A percentile compares a stretch with the other conserved stretches of the same genome.
These are phyloP conservation scores for Hypanus sabinus DNA, from an alignment of 2,113 vertebrate genomes.

Conservation along the genomic window DNA sequence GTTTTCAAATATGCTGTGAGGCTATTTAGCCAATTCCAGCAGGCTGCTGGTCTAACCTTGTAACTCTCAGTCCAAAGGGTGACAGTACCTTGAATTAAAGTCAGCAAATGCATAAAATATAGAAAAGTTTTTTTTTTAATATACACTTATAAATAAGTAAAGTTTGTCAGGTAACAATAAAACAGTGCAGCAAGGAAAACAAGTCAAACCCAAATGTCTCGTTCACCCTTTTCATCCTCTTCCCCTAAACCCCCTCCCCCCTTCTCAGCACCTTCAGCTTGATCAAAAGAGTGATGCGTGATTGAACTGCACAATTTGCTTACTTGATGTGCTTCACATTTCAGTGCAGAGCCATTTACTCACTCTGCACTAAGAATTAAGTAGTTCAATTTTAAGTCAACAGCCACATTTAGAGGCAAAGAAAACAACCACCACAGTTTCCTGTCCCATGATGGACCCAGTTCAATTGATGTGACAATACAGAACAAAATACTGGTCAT, in stretches of 20 bases:
- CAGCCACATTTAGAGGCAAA: not conserved
- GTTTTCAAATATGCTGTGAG: no score
- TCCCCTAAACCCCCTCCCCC: not conserved
- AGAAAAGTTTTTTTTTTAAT: not conserved
- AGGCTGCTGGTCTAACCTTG: no score
- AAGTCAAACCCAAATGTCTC: not conserved
- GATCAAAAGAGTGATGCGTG: not conserved
- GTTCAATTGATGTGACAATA: not conserved
- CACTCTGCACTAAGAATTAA: not conserved
- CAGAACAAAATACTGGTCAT: not conserved
- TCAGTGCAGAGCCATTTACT: not conserved
- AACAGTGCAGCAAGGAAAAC: not conserved
- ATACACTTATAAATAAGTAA: not conserved
- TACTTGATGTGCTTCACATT: not conserved
- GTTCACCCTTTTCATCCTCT: no score
- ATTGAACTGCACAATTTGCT: not conserved
- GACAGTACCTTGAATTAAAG: no score
- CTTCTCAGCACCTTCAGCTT: not conserved
- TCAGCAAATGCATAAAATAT: not conserved
- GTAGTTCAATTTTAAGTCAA: not conserved
- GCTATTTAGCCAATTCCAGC: no score
- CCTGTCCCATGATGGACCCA: not conserved
- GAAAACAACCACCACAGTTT: not conserved
- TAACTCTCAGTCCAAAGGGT: no score
- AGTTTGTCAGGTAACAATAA: not conserved